A percentile compares a stretch with the other conserved stretches of the same genome.
Evolutionary conservation across 1,140 invertebrate species (phyloP).

Genomic region (Melipona quadrifasciata): DNA sequence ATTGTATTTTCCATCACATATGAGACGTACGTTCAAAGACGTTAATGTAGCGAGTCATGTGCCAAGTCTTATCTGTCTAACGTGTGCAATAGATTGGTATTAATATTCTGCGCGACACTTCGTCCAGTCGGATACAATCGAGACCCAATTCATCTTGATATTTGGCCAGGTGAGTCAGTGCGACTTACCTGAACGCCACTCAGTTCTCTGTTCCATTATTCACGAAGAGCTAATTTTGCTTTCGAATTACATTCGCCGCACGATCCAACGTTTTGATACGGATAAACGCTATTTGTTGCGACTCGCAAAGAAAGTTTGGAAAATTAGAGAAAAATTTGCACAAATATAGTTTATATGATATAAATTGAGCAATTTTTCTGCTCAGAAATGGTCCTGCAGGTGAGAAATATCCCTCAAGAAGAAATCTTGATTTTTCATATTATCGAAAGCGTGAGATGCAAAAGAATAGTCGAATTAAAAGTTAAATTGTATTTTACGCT

Average conservation of each 20-base stretch:
- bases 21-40: not conserved
- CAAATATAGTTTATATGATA: too few relatives aligned
- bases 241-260: constrained; percentile 9
- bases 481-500: too few relatives aligned
- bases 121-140: constrained; percentile 15
- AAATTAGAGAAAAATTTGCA: too few relatives aligned
- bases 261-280: constrained; percentile 2
- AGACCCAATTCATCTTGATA: constrained; percentile 39
- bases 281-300: not conserved
- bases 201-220: constrained; percentile 21
- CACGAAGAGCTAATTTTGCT: constrained; percentile 29
- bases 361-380: too few relatives aligned
- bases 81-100: not conserved
- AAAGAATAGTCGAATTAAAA: too few relatives aligned
- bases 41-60: not conserved
- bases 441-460: too few relatives aligned
- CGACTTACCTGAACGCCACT: not conserved
- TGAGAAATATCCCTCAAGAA: too few relatives aligned
- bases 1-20: not conserved
- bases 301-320: too few relatives aligned
- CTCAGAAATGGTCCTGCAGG: too few relatives aligned
- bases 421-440: too few relatives aligned
- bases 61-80: constrained; percentile 8
- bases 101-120: constrained; percentile 18
- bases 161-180: constrained; percentile 36